These are phyloP conservation scores for Hydractinia symbiolongicarpus DNA, from an alignment of 30 jellyfish, hydroid and myxozoan species.

Conservation along the genomic window DNA sequence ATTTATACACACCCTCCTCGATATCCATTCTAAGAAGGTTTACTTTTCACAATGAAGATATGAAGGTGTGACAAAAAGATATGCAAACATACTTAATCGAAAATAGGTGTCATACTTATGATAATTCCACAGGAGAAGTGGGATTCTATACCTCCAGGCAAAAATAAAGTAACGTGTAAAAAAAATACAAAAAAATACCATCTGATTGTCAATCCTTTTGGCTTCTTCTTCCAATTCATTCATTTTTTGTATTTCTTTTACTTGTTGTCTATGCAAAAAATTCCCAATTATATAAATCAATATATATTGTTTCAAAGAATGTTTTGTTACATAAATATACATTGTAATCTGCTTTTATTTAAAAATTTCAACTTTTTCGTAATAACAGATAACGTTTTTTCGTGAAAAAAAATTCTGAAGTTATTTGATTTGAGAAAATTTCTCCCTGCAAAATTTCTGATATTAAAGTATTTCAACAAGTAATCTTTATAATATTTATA, in stretches of 20 bases:
- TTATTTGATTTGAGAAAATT: background rate
- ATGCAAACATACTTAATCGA: too few species aligned
- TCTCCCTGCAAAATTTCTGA: background rate
- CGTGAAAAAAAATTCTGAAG: background rate
- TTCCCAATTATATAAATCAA: slow-evolving; percentile 28
- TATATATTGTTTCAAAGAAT: background rate
- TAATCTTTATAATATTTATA: background rate
- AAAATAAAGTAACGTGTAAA: background rate
- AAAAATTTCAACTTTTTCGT: too few species aligned
- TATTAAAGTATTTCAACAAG: too few species aligned
- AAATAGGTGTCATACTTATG: too few species aligned
- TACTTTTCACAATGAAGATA: too few species aligned
- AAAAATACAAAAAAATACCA: background rate
- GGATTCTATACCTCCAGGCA: too few species aligned
- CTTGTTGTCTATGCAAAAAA: background rate
- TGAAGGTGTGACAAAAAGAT: too few species aligned
- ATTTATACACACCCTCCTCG: too few species aligned
- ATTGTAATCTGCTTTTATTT: too few species aligned
- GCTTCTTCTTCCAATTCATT: slow-evolving; percentile 2
- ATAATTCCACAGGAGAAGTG: too few species aligned
- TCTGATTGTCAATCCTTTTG: background rate
- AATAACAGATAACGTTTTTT: background rate
- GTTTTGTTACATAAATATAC: too few species aligned
- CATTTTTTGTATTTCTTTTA: background rate
- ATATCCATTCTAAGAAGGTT: too few species aligned